Evolutionary conservation across 64 coral and sea anemone species (phyloP), one percentile per base, ranked within the genome.

Genomic region (Actinia tenebrosa): DNA sequence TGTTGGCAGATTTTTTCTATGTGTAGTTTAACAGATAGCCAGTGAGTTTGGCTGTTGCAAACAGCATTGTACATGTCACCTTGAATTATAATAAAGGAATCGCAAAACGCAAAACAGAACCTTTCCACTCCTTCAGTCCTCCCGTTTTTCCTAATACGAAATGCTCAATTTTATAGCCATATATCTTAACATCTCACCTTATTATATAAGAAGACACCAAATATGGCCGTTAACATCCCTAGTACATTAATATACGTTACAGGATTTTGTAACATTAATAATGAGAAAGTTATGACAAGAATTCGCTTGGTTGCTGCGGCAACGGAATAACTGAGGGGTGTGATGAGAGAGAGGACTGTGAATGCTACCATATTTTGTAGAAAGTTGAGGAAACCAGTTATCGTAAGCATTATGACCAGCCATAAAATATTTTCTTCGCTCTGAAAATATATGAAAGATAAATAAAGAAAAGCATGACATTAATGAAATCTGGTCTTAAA

Each of bases 291-390:
- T 66, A 99, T 99, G 22, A 99, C 96, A 20, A 99, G 56, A 80
- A 99, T 94, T 72, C 96, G 69, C 30, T 99, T 99, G 58, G 92
- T 92, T 53, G 96, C 93, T 53, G 96, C 87, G 46, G 92, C 93
- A 52, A 99, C 96, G 14, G 96, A 89, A 88, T 99, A 99, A 83
- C 96, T 99, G 26, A 99, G 84, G 2, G 96, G 96, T 0, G 96
- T 89, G 22, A 99, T 86, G 6, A 99, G 72, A 61, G 83, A 94
- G 23, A 99, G 79, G 42, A 99, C 96, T 30, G 93, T 99, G 56
- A 99, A 99, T 3, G 96, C 93, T 79, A 99, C 97, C 88, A 99
- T 99, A 25, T 94, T 99, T 87, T 99, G 97, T 18, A 89, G 79
- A 71, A 95, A 99, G 84, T 94, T 99, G 62, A 99, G 79, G 71